Evolutionary conservation across 2,797 vertebrate species (phyloP), one percentile per base, ranked within the genome.

Genomic region (Pachyuromys duprasi): DNA sequence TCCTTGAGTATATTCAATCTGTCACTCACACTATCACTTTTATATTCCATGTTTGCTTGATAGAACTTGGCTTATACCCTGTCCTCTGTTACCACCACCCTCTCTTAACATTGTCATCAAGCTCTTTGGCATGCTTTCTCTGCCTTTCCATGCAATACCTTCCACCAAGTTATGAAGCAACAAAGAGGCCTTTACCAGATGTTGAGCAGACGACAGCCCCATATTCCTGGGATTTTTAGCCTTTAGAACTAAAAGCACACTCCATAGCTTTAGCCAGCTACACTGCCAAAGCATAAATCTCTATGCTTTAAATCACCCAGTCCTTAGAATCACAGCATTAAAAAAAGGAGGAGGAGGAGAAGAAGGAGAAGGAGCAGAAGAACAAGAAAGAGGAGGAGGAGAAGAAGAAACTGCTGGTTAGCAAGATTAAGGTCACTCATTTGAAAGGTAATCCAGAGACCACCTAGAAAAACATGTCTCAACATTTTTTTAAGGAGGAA

Each of bases 381-480:
- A 1, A 49, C 7, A 5, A 49, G 45, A 9, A 8, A 8, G 49
- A 49, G 49, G 49, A 49, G 49, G 49, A 49, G 49, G 9, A 49
- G 49, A 11, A 36, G 17, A 28, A 87, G 49, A 74, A 15, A 39
- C 65, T 39, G 45, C 4, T 28, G 57, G 57, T 42, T 39, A 78
- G 42, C n/a, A 90, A 31, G 53, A 42, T 75, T 69, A 84, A 62
- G 26, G 33, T 26, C 20, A 33, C 20, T 57, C 62, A 28, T 92
- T 86, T 60, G 74, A 49, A 94, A 90, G 67, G 74, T 39, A 91
- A 83, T 17, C 39, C 65, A 84, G 57, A 86, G 81, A 86, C 45
- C 82, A 69, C 57, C 31, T 83, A 65, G 63, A 93, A 70, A 86
- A 91, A 24, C 14, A 86, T 7, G 12, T 18, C 55, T 42, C 3